Evolutionary conservation across 2,888 invertebrate species (phyloP).

Genomic region (Dascillus cervinus): DNA sequence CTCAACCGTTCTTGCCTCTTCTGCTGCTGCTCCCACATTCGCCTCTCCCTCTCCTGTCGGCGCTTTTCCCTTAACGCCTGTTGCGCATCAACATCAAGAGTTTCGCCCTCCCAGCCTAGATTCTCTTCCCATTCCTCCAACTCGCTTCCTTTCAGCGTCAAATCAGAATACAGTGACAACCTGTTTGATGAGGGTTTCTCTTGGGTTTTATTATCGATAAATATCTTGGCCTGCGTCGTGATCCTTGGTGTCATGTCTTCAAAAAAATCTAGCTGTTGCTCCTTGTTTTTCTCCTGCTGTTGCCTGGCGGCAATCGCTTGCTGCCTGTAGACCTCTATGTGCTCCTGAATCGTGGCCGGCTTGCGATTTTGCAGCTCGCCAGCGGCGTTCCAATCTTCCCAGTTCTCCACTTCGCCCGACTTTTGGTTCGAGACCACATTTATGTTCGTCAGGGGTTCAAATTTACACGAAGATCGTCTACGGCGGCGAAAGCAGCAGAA

Average conservation of each 20-base stretch:
- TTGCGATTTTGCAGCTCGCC: constrained; percentile 34
- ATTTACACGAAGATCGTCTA: constrained; percentile 47
- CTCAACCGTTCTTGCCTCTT: constrained; percentile 30
- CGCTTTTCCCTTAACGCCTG: constrained; percentile 34
- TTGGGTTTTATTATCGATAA: constrained; percentile 40
- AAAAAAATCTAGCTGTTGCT: constrained; percentile 49
- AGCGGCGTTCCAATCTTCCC: constrained; percentile 57
- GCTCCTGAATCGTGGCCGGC: constrained; percentile 50
- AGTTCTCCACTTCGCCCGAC: constrained; percentile 40
- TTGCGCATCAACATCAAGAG: constrained; percentile 32
- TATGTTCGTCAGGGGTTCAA: constrained; percentile 49
- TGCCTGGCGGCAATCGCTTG: constrained; percentile 33
- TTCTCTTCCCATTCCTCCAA: constrained; percentile 39
- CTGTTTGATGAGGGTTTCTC: too few species aligned
- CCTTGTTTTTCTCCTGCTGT: constrained; percentile 37
- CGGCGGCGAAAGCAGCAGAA: constrained; percentile 52
- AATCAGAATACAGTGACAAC: constrained; percentile 24
- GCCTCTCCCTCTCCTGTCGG: constrained; percentile 32
- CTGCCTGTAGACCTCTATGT: constrained; percentile 56
- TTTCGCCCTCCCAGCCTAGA: constrained; percentile 36
- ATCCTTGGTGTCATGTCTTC: constrained; percentile 57
- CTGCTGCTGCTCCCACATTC: constrained; percentile 35
- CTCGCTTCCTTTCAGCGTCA: constrained; percentile 28
- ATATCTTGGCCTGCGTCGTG: constrained; percentile 50
- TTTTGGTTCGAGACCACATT: constrained; percentile 44